These are phyloP conservation scores for Meloidogyne hapla DNA, from an alignment of 1,140 invertebrate species.

Conservation along the genomic window DNA sequence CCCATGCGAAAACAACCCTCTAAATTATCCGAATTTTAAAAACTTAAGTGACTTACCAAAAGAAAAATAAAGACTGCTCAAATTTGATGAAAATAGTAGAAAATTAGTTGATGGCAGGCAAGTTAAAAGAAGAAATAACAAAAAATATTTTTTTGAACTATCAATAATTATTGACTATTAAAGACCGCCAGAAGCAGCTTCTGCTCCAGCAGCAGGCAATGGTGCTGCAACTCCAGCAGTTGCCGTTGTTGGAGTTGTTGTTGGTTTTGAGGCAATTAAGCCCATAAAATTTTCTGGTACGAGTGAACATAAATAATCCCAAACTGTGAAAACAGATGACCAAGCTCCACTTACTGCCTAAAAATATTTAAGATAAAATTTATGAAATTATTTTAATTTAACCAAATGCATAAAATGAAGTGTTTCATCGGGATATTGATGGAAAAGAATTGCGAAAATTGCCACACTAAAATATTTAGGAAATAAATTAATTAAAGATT, in stretches of 20 bases:
- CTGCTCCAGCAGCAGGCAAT: background rate
- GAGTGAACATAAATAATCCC: slow-evolving; percentile 40
- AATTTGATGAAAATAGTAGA: background rate
- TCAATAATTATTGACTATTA: no score
- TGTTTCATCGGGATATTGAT: slow-evolving; percentile 81
- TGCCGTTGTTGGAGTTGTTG: slow-evolving; percentile 19
- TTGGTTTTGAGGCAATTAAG: slow-evolving; percentile 50
- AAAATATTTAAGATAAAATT: slow-evolving; percentile 18
- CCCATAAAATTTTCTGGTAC: slow-evolving; percentile 49
- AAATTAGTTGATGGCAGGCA: background rate
- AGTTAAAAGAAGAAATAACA: background rate
- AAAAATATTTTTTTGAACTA: slow-evolving; percentile 15
- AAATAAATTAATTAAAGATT: no score
- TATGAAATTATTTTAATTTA: background rate
- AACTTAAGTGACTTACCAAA: no score
- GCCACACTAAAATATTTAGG: slow-evolving; percentile 73
- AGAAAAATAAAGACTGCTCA: background rate
- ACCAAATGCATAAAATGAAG: slow-evolving; percentile 44
- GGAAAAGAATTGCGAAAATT: slow-evolving; percentile 83
- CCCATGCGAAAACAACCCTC: no score
- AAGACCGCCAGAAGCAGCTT: background rate
- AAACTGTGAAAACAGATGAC: slow-evolving; percentile 14
- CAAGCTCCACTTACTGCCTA: slow-evolving; percentile 27
- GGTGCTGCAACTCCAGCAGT: slow-evolving; percentile 8
- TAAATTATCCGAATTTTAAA: no score